Evolutionary conservation across 2,797 vertebrate genomes (phyloP).

Genomic region (Eutrigla gurnardus): DNA sequence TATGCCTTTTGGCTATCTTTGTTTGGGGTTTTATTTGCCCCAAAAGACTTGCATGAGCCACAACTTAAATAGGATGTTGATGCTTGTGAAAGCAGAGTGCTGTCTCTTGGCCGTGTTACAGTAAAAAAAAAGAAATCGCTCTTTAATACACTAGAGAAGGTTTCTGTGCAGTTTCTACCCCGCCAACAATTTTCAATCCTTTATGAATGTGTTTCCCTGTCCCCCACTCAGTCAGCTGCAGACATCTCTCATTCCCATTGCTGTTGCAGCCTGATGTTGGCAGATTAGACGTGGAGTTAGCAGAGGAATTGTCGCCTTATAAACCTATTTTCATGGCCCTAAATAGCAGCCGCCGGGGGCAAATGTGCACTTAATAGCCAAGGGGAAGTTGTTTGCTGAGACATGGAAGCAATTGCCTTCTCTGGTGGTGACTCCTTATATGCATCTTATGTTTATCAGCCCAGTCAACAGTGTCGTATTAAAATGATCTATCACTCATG

Average conservation of each 20-base stretch:
- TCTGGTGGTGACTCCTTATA: slow-evolving; percentile 37
- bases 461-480: slow-evolving; percentile 33
- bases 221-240: slow-evolving; percentile 3
- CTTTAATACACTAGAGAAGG: not conserved
- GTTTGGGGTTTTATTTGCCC: not conserved
- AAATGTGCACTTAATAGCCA: slow-evolving; percentile 60
- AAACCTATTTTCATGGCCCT: slow-evolving; percentile 56
- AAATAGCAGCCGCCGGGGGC: slow-evolving; percentile 54
- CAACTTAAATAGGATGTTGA: not conserved
- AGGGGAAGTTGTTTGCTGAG: slow-evolving; percentile 72
- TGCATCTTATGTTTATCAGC: slow-evolving; percentile 46
- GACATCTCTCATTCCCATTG: slow-evolving; percentile 42
- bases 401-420: slow-evolving; percentile 65
- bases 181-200: not conserved
- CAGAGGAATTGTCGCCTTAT: slow-evolving; percentile 53
- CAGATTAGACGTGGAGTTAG: slow-evolving; percentile 54
- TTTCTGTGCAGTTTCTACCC: not conserved
- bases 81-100: not conserved
- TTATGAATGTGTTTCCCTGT: slow-evolving; percentile 23
- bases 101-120: not conserved
- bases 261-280: slow-evolving; percentile 35
- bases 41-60: not conserved
- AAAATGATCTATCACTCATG: slow-evolving; percentile 38
- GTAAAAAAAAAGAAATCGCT: not conserved
- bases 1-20: not conserved